phyloP scores from a whole-genome alignment of 2,113 vertebrate species.

The Rhagologus leucostigma region DNA sequence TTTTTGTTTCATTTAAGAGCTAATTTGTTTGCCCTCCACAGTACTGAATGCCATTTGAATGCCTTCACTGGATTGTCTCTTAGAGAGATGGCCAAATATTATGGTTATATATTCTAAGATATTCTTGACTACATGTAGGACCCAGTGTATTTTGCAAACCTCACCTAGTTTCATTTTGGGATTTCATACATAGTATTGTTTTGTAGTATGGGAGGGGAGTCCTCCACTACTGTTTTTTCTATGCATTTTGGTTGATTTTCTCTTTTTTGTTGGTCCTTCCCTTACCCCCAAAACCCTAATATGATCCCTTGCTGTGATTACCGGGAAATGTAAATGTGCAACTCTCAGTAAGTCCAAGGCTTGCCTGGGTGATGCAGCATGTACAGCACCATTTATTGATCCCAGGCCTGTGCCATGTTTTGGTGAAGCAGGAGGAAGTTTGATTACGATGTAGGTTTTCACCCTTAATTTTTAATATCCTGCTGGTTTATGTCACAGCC shows the following conservation, averaged over 20 bases:
- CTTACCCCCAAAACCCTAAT: not conserved
- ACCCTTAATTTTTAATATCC: conserved; percentile 16
- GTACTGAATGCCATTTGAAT: not conserved
- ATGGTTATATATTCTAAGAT: not conserved
- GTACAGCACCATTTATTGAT: not conserved
- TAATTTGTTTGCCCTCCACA: not conserved
- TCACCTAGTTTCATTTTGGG: not conserved
- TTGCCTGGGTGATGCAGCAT: not conserved
- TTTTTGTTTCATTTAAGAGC: not conserved
- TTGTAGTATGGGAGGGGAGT: not conserved
- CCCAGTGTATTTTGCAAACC: not conserved
- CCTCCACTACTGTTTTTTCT: not conserved
- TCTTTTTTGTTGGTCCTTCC: not conserved
- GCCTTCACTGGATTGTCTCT: not conserved
- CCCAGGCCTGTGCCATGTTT: not conserved
- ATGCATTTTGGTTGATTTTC: not conserved
- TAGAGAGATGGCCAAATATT: not conserved
- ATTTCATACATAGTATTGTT: not conserved
- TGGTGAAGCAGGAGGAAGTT: not conserved
- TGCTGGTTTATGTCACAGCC: not conserved
- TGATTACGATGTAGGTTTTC: not conserved
- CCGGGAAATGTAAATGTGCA: not conserved
- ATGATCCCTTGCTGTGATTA: not conserved
- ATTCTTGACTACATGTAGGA: not conserved
- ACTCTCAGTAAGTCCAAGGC: not conserved